A percentile compares a stretch with the other conserved stretches of the same genome.
Evolutionary conservation across 1,140 invertebrate genomes (phyloP).

Genomic region (Uloborus diversus): DNA sequence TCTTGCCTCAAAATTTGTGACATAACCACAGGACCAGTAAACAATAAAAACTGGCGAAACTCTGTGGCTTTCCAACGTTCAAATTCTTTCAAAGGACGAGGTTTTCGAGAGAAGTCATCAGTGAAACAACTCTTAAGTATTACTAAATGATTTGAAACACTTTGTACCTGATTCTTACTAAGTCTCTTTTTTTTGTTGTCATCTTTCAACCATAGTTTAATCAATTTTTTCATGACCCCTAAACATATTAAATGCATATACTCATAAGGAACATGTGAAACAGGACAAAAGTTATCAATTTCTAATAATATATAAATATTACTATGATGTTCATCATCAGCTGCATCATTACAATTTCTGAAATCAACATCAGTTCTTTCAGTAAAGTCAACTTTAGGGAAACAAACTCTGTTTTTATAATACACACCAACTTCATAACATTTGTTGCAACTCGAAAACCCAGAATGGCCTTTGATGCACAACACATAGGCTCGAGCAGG

Average conservation of each 20-base stretch:
- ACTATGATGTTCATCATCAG: constrained; percentile 7
- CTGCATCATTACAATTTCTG: background rate
- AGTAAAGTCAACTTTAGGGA: too few species aligned
- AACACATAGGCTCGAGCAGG: constrained; percentile 64
- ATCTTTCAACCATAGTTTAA: constrained; percentile 60
- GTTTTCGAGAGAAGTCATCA: constrained; percentile 65
- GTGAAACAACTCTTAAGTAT: constrained; percentile 57
- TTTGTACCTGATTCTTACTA: background rate
- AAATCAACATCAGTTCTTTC: background rate
- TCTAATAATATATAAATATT: constrained; percentile 55
- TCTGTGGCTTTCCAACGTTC: constrained; percentile 68
- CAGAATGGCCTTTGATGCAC: constrained; percentile 59
- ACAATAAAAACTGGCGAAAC: constrained; percentile 67
- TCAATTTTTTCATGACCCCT: too few species aligned
- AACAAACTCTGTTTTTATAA: constrained; percentile 3
- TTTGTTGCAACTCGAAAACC: too few species aligned
- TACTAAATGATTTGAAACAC: constrained; percentile 51
- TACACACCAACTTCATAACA: background rate
- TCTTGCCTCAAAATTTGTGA: constrained; percentile 61
- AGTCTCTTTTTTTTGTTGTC: constrained; percentile 24
- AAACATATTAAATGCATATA: too few species aligned
- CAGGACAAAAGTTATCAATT: too few species aligned
- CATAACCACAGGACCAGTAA: constrained; percentile 65
- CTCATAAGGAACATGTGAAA: too few species aligned
- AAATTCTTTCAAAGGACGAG: constrained; percentile 63